A percentile compares a stretch with the other conserved stretches of the same genome.
Evolutionary conservation across 1,140 invertebrate species (phyloP).

Genomic region (Reticulitermes speratus): DNA sequence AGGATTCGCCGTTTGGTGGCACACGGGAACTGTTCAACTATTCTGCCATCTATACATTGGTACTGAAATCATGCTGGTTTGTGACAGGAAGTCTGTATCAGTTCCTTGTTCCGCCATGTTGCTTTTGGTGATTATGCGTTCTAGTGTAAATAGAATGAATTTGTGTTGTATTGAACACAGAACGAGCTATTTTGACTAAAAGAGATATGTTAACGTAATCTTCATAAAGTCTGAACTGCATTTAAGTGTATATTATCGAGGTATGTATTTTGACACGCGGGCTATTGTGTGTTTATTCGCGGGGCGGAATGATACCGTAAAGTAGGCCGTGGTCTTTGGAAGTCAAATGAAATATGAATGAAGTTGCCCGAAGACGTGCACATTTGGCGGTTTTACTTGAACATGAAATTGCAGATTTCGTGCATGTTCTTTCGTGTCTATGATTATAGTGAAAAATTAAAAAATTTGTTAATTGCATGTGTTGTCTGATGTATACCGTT

Average conservation of each 20-base stretch:
- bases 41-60: background rate
- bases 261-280: background rate
- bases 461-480: background rate
- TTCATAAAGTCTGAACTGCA: background rate
- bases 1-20: background rate
- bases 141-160: background rate
- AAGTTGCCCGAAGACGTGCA: slow-evolving; percentile 8
- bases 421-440: background rate
- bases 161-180: background rate
- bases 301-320: slow-evolving; percentile 29
- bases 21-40: background rate
- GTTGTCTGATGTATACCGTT: background rate
- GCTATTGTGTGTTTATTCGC: slow-evolving; percentile 18
- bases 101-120: slow-evolving; percentile 25
- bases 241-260: background rate
- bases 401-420: background rate
- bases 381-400: slow-evolving; percentile 5
- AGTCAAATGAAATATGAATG: slow-evolving; percentile 27
- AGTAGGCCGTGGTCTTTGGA: slow-evolving; percentile 20
- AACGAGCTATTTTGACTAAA: background rate
- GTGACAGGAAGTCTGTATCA: background rate
- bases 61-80: background rate
- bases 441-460: background rate
- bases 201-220: background rate
- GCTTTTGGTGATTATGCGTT: background rate